Evolutionary conservation across 2,797 vertebrate genomes (phyloP).

Genomic region (Erpetoichthys calabaricus): DNA sequence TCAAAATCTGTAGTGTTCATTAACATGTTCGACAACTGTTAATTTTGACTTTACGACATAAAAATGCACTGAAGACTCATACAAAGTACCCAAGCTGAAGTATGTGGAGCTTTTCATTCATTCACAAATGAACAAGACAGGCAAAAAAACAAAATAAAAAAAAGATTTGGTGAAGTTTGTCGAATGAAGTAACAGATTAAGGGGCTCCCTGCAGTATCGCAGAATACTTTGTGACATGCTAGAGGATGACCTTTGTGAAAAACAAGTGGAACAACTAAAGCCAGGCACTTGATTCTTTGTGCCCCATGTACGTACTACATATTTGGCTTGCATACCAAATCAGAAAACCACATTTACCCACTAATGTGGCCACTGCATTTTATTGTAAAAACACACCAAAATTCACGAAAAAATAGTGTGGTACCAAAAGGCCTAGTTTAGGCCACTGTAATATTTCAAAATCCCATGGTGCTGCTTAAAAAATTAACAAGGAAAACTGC

Average conservation of each 20-base stretch:
- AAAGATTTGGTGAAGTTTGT: conserved; percentile 23
- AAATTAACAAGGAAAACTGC: conserved; percentile 60
- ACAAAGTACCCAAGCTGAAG: conserved; percentile 15
- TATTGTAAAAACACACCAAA: conserved; percentile 47
- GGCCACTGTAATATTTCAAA: conserved; percentile 56
- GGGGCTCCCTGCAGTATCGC: conserved; percentile 5
- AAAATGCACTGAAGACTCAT: conserved; percentile 14
- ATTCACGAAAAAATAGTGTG: conserved; percentile 54
- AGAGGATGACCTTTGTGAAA: conserved; percentile 13
- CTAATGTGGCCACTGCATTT: conserved; percentile 53
- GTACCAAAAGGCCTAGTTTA: conserved; percentile 64
- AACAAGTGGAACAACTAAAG: conserved; percentile 14
- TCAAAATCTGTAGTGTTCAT: too few species aligned
- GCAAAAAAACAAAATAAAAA: conserved; percentile 26
- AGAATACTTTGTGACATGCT: conserved; percentile 39
- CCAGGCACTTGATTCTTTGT: conserved; percentile 63
- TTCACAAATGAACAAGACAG: background rate
- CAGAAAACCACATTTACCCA: conserved; percentile 30
- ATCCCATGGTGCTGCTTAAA: conserved; percentile 58
- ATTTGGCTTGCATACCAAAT: conserved; percentile 61
- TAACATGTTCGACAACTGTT: too few species aligned
- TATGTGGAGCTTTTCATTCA: conserved; percentile 10
- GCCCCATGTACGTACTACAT: conserved; percentile 45
- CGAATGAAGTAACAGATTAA: background rate
- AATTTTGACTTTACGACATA: background rate